Evolutionary conservation across 2,113 vertebrate genomes (phyloP), one percentile per base, ranked within the genome.

Genomic region (Plectropomus leopardus): DNA sequence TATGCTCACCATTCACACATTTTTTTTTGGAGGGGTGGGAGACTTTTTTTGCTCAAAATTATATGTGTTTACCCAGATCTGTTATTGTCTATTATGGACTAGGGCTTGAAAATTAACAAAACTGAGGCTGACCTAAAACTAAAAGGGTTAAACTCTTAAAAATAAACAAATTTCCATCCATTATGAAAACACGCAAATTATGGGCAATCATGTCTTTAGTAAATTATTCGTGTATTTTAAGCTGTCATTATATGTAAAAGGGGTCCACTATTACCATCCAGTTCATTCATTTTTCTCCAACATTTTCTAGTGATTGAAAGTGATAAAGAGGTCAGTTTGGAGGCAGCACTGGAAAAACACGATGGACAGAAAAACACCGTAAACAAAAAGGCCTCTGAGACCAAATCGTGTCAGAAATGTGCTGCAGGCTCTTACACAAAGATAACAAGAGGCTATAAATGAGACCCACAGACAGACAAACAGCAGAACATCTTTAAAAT

Each of bases 401-500:
- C 26, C 28, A 51, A 69, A 79, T 34, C 1, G 4, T 55, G 58
- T 63, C 0, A 1, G n/a, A 72, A 53, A 57, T 28, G 8, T 55
- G 60, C 78, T 47, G 11, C 8, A n/a, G 48, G 65, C 54, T 0
- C 17, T 19, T 63, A 53, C 10, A 59, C 58, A 53, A 58, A 59
- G 45, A 72, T 48, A 69, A 59, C 54, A 55, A 44, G 60, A 54
- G 0, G 67, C 23, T 48, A 23, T 28, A 66, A 44, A 54, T 30
- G 28, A 66, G 6, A 53, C 7, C 17, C 34, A 23, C 21, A 40
- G n/a, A 51, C 15, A 4, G 57, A 69, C 42, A 80, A 17, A 48
- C 16, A 40, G 17, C 10, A 42, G 23, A 57, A 51, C 5, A 42
- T 40, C 11, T 24, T 32, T 0, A 8, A 34, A 54, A 10, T 11